Percentiles rank a stretch among this genome's conserved stretches.
Conservation (phyloP, 1,140 invertebrate genomes). For the Lordiphosa stackelbergi region DNA sequence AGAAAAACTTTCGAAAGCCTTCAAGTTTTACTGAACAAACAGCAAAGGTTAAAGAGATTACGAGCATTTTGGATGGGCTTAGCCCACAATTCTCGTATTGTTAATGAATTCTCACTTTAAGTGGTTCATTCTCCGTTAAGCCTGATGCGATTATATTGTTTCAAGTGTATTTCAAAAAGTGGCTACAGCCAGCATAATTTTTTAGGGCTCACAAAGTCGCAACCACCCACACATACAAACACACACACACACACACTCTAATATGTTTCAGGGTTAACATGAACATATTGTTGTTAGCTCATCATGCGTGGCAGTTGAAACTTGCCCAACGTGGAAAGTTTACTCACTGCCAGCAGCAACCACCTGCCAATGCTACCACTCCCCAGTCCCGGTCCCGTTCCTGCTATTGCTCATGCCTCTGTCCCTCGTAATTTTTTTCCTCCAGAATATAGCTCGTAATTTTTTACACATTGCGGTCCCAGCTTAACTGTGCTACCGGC, state of each 20-base stretch:
- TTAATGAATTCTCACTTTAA: background rate
- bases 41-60: too few relatives aligned
- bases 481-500: conserved; percentile 59
- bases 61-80: too few relatives aligned
- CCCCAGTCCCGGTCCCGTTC: background rate
- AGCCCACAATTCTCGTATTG: too few relatives aligned
- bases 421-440: conserved; percentile 26
- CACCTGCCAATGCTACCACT: conserved; percentile 36
- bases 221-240: conserved; percentile 5
- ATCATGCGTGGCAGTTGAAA: conserved; percentile 40
- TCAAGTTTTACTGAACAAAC: too few relatives aligned
- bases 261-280: conserved; percentile 72
- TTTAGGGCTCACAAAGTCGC: conserved; percentile 4
- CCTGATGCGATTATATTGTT: conserved; percentile 14
- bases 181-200: too few relatives aligned
- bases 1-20: too few relatives aligned
- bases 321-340: background rate
- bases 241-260: conserved; percentile 14
- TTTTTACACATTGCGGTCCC: conserved; percentile 75
- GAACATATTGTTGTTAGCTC: conserved; percentile 69
- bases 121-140: conserved; percentile 10
- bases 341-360: conserved; percentile 25
- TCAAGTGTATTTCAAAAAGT: conserved; percentile 10
- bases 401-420: conserved; percentile 8
- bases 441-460: conserved; percentile 60